Percentiles rank a stretch among this genome's conserved stretches.
Conservation (phyloP, 2,797 vertebrate genomes). For the Cossypha polioptera region DNA sequence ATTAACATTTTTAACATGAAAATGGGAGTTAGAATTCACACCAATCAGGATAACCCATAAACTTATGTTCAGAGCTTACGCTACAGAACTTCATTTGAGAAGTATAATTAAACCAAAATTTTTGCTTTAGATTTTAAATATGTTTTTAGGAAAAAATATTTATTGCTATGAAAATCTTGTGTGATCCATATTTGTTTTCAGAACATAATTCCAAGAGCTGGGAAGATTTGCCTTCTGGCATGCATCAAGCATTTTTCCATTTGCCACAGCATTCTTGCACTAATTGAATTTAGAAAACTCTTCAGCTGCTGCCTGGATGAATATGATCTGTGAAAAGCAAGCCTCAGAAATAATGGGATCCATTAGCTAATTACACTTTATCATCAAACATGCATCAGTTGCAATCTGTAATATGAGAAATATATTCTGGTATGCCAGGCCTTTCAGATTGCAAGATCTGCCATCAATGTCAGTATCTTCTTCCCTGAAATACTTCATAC, state of each 20-base stretch:
- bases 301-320: slow-evolving; percentile 39
- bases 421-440: neutral
- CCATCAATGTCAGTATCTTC: neutral
- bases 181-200: slow-evolving; percentile 54
- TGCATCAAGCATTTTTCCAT: slow-evolving; percentile 61
- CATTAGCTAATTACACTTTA: slow-evolving; percentile 49
- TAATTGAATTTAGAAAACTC: slow-evolving; percentile 62
- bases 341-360: slow-evolving; percentile 26
- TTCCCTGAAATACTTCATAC: neutral
- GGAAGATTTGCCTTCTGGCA: slow-evolving; percentile 60
- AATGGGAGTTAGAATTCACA: neutral
- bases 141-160: neutral
- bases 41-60: neutral
- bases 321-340: slow-evolving; percentile 5
- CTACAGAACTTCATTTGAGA: neutral
- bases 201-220: slow-evolving; percentile 48
- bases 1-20: neutral
- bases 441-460: neutral
- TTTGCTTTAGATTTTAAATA: neutral
- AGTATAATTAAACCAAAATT: neutral
- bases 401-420: slow-evolving; percentile 11
- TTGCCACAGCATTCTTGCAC: slow-evolving; percentile 60
- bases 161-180: slow-evolving; percentile 10
- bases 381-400: neutral
- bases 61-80: neutral